Evolutionary conservation across 2,888 invertebrate genomes (phyloP).

Genomic region (Ormyrus rosae): DNA sequence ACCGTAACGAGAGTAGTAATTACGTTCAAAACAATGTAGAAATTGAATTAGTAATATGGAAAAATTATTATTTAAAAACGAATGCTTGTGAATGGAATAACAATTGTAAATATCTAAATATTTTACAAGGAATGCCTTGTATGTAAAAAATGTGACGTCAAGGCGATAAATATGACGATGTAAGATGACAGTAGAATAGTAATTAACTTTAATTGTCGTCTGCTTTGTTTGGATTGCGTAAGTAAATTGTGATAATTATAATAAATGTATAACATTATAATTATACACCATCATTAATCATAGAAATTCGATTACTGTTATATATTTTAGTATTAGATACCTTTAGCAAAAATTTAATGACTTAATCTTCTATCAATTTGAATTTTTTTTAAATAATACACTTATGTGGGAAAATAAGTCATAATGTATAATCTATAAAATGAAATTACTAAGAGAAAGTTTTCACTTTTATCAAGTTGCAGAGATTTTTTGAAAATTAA

Average conservation of each 20-base stretch:
- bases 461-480: too few relatives aligned
- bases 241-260: conserved; percentile 20
- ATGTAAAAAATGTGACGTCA: too few relatives aligned
- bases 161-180: too few relatives aligned
- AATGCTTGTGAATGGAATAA: background rate
- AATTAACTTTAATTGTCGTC: conserved; percentile 4
- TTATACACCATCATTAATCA: background rate
- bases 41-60: background rate
- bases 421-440: background rate
- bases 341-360: too few relatives aligned
- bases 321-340: too few relatives aligned
- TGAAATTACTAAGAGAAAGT: background rate
- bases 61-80: conserved; percentile 6
- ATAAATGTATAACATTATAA: background rate
- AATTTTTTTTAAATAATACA: too few relatives aligned
- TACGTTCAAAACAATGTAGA: too few relatives aligned
- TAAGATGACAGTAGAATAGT: background rate
- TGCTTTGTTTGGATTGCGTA: conserved; percentile 21
- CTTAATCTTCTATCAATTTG: too few relatives aligned
- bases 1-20: background rate
- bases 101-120: background rate
- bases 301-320: background rate
- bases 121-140: too few relatives aligned
- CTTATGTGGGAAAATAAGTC: too few relatives aligned
- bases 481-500: too few relatives aligned